Base-by-base conservation (phyloP, 2,888 invertebrate genomes). In the Frankliniella intonsa region DNA sequence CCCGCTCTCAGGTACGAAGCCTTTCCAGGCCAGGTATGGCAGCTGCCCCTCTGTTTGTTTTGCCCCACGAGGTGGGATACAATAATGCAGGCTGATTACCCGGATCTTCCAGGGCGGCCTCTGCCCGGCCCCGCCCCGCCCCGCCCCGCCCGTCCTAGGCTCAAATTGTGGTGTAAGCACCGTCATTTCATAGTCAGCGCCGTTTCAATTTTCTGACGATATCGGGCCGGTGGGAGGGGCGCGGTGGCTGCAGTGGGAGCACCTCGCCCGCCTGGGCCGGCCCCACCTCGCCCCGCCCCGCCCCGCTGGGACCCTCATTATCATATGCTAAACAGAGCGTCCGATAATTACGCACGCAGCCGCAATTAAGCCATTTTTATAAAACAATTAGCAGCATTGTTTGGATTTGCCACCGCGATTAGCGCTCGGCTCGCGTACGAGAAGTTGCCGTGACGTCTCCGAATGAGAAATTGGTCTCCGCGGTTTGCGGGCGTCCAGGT, bases 311-410 rank as follows among this genome's bases (percentile, higher is more conserved):
- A 17, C 62, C 69, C 69, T 76, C 25, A 76, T 76, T 25, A 76
- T 22, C 69, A 76, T 76, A 76, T 76, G 69, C 69, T 76, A 76
- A 76, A 22, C 25, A 76, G 69, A 62, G 62, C n/a, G 62, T 19
- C 69, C 22, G 69, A 22, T 76, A 76, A 76, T 76, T 76, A 76
- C 69, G 25, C 22, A 22, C 10, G 69, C 9, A 76, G 12, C 69
- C 9, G 25, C 69, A 76, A 76, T 76, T 76, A 76, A 76, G 69
- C 22, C 69, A 76, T 76, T 76, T 76, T 76, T 76, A 76, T 25
- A 76, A 38, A 76, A 76, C 69, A 76, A 76, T 76, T 25, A 76
- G 25, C 69, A 76, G 25, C 62, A 55, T 62, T 17, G 69, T 38
- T 38, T 38, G 38, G 38, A 38, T 38, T 38, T 38, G 38, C 38